Conservation (phyloP, 2,113 vertebrate genomes). For the Barnardius zonarius region DNA sequence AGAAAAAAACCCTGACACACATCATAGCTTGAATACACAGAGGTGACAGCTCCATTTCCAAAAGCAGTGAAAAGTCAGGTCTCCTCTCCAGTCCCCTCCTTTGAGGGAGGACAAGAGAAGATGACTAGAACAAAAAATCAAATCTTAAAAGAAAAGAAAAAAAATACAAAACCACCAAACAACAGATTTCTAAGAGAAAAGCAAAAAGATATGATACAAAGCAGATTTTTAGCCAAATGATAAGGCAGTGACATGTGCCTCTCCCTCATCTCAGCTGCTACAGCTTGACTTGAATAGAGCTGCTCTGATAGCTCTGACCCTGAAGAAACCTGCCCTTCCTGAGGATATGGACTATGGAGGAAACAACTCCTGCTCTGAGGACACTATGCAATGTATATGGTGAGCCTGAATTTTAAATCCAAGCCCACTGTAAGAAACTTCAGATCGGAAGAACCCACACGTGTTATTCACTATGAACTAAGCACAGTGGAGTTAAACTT, state of each 20-base stretch:
- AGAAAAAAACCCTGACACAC: not conserved
- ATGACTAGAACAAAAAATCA: not conserved
- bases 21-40: not conserved
- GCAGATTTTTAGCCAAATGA: not conserved
- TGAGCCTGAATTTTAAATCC: not conserved
- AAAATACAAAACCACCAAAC: not conserved
- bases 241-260: not conserved
- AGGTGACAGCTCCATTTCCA: not conserved
- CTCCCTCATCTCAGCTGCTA: not conserved
- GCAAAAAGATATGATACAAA: not conserved
- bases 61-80: not conserved
- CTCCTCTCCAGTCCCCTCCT: not conserved
- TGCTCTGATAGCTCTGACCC: not conserved
- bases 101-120: not conserved
- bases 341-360: not conserved
- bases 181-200: not conserved
- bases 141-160: not conserved
- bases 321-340: not conserved
- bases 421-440: not conserved
- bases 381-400: rapidly evolving
- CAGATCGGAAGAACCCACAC: not conserved
- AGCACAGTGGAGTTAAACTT: not conserved
- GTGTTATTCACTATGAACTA: not conserved
- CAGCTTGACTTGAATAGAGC: not conserved
- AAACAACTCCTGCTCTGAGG: not conserved